phyloP scores from a whole-genome alignment of 2,113 vertebrate genomes.

The Edolisoma coerulescens region DNA sequence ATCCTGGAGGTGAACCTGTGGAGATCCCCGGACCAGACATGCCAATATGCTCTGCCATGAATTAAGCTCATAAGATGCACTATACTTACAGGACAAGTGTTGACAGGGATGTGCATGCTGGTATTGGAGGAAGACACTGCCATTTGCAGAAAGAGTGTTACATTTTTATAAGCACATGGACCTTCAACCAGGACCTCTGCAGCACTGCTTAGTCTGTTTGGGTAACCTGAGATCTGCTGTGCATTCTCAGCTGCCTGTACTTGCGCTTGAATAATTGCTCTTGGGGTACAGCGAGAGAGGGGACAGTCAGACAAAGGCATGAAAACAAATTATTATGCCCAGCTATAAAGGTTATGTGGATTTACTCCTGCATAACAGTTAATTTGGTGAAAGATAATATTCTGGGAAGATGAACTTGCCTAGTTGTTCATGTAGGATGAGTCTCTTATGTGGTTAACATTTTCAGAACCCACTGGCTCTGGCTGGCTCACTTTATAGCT shows the following conservation, averaged over 20 bases:
- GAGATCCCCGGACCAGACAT: background rate
- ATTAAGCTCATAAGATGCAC: background rate
- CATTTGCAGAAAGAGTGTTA: background rate
- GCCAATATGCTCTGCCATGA: background rate
- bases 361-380: background rate
- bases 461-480: background rate
- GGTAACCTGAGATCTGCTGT: background rate
- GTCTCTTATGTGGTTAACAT: rapidly evolving
- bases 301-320: background rate
- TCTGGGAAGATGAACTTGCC: background rate
- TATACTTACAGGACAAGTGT: background rate
- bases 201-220: background rate
- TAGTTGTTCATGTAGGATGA: background rate
- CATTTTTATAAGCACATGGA: background rate
- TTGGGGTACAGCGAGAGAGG: background rate
- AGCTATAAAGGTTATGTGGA: background rate
- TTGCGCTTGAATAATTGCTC: background rate
- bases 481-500: background rate
- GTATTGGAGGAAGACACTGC: background rate
- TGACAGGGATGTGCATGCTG: background rate
- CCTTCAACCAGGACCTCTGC: background rate
- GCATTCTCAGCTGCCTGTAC: background rate
- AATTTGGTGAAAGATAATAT: background rate
- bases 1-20: background rate
- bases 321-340: background rate